These are phyloP conservation scores for Endomychus coccineus DNA, from an alignment of 2,888 invertebrate species.

Conservation along the genomic window DNA sequence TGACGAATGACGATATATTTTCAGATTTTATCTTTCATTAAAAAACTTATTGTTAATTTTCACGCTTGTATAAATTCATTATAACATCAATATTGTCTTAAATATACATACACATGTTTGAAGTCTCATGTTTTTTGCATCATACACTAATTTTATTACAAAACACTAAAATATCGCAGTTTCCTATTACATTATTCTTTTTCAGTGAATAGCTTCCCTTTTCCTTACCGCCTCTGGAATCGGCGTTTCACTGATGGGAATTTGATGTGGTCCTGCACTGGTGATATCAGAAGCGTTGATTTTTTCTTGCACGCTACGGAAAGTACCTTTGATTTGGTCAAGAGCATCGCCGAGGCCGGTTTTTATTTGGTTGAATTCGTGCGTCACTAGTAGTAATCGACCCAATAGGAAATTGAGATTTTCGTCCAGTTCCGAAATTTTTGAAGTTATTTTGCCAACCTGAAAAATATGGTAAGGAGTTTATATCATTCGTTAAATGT, in stretches of 20 bases:
- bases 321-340: slow-evolving; percentile 60
- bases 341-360: slow-evolving; percentile 64
- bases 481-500: background rate
- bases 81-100: too few relatives aligned
- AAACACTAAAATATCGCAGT: too few relatives aligned
- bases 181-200: background rate
- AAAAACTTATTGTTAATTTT: too few relatives aligned
- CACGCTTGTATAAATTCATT: too few relatives aligned
- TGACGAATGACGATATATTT: too few relatives aligned
- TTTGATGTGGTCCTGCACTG: slow-evolving; percentile 57
- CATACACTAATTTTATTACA: too few relatives aligned
- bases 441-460: slow-evolving; percentile 69
- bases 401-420: slow-evolving; percentile 79
- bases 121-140: too few relatives aligned
- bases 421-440: slow-evolving; percentile 70
- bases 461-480: slow-evolving; percentile 29
- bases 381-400: slow-evolving; percentile 68
- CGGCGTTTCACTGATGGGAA: slow-evolving; percentile 39
- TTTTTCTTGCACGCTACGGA: slow-evolving; percentile 54
- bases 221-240: too few relatives aligned
- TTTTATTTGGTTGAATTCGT: slow-evolving; percentile 79
- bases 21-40: too few relatives aligned
- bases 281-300: slow-evolving; percentile 44
- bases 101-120: too few relatives aligned
- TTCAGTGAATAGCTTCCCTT: too few relatives aligned